Evolutionary conservation across 2,797 vertebrate genomes (phyloP), one percentile per base, ranked within the genome.

Genomic region (Odontamblyopus lacepedii): DNA sequence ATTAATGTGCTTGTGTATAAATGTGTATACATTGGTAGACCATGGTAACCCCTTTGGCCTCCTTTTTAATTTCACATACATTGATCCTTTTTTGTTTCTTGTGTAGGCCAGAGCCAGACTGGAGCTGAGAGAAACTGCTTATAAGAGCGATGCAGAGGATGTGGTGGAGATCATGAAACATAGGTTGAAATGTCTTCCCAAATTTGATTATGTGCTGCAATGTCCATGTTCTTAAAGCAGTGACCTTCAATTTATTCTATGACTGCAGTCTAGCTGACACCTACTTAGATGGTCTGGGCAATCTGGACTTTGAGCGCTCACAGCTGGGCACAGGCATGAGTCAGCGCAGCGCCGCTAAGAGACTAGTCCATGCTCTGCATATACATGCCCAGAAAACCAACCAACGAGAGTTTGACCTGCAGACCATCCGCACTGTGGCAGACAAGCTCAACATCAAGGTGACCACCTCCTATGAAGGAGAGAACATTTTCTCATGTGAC

Each of bases 121-220:
- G 88, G 98, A 99, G 75, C 94, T 99, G 72, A 93, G 97, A 90
- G 98, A 99, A 81, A 95, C 92, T 0, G 95, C 93, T 27, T 95
- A 93, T 35, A 96, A 94, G 86, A 92, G 92, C 79, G 97, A 99
- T 83, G 98, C 98, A 71, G 96, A 98, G 50, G 97, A 99, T 75
- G 96, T 99, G 67, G 93, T 99, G 85, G 96, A 99, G 84, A 97
- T 99, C 84, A 99, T 99, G 97, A 99, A 99, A 89, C 95, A 98
- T 60, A 99, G 98, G 98, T 98, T 69, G 69, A 56, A 56, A 38
- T 55, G 19, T 67, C 16, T 15, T 44, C 2, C 18, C 11, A 30
- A n/a, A 7, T 61, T 9, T 19, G 7, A 11, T 19, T 29, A 29
- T 60, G 57, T 16, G 2, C 30, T 62, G 7, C n/a, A 29, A 62